Percentiles rank a stretch among this genome's conserved stretches.
Evolutionary conservation across 2,113 vertebrate species (phyloP).

Genomic region (Semicossyphus pulcher): DNA sequence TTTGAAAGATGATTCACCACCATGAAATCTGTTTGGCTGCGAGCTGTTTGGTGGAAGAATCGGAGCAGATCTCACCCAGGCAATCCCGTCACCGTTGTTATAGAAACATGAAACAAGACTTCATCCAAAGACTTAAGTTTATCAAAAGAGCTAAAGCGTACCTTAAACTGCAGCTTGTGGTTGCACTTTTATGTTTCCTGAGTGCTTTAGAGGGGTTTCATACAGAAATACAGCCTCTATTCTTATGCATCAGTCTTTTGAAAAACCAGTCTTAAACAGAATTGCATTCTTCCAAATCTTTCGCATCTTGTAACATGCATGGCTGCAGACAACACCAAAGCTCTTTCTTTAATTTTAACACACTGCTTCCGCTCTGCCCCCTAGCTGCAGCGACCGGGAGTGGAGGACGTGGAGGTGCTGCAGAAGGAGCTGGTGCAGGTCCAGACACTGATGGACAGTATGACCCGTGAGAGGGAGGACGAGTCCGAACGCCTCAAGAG

Average conservation of each 20-base stretch:
- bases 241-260: no score
- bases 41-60: slow-evolving; percentile 11
- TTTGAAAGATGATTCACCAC: slow-evolving; percentile 8
- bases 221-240: neutral
- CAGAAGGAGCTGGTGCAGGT: slow-evolving; percentile 97
- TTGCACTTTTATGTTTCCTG: no score
- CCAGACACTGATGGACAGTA: slow-evolving; percentile 96
- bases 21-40: slow-evolving; percentile 23
- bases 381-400: slow-evolving; percentile 95
- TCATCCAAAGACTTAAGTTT: neutral
- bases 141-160: slow-evolving; percentile 4
- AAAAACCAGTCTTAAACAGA: neutral
- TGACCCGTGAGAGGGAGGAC: slow-evolving; percentile 92
- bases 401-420: slow-evolving; percentile 96
- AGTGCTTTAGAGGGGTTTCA: neutral
- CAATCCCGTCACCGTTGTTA: neutral
- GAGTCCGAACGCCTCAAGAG: slow-evolving; percentile 92
- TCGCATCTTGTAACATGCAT: neutral
- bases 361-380: slow-evolving; percentile 27
- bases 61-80: neutral
- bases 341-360: neutral
- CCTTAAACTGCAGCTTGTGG: no score
- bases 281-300: no score
- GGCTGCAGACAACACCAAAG: neutral
- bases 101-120: slow-evolving; percentile 15